Evolutionary conservation across 2,113 vertebrate species (phyloP), one percentile per base, ranked within the genome.

Genomic region (Lampris incognitus): DNA sequence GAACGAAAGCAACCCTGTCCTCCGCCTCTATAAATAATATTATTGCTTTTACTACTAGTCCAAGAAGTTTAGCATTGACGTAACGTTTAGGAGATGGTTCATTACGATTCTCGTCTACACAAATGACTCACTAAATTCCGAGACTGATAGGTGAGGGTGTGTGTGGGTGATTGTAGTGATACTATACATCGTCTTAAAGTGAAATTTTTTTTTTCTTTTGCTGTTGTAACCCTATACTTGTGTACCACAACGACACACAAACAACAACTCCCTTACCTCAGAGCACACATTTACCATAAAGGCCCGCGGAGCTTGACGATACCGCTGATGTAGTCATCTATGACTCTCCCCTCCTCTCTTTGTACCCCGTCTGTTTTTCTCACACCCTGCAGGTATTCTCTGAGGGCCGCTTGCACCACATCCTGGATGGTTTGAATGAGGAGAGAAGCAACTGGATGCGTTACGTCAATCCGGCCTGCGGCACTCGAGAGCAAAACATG

Each of bases 381-480:
- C 37, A 78, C 39, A 4, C 40, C 2, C 56, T 9, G 2, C 72
- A 99, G 97, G 96, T 98, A 74, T 98, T 97, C 87, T 95, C 93
- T 9, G 81, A 94, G 66, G 96, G 96, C 39, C 92, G 91, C 49
- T 91, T 98, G 50, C 96, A 96, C 87, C 97, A 97, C 89, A 98
- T 98, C 92, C 94, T 98, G 74, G 97, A 98, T 2, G 96, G 96
- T 76, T 94, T 96, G 87, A 94, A 97, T 0, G 96, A 97, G 88
- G 94, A 96, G 71, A 94, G 93, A 69, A 98, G 97, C 90, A 98
- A 98, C 92, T 99, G 97, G 97, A 98, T 99, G 96, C 95, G 97
- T 55, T 99, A 96, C 36, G 96, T 99, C 87, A 98, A 98, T 87
- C 96, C 96, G 0, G 96, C 97, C 0, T 91, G 93, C 68, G 90